These are phyloP conservation scores for Pammene aurita DNA, from an alignment of 2,888 invertebrate genomes.

Conservation along the genomic window DNA sequence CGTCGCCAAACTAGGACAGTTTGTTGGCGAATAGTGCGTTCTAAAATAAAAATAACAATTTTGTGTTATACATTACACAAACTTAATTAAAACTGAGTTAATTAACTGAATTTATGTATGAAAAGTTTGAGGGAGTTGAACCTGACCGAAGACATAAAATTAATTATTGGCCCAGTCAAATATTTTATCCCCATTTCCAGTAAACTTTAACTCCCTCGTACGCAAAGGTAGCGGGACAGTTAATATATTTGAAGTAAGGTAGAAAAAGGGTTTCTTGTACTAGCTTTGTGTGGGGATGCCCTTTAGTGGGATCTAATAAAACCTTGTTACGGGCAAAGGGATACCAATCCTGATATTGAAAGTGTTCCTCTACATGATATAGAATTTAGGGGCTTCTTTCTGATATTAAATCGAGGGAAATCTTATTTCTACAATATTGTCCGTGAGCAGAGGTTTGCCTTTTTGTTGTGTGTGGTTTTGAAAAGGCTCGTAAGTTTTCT, in stretches of 20 bases:
- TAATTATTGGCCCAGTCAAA: not conserved
- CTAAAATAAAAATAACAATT: too few relatives aligned
- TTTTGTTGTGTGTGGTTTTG: conserved; percentile 48
- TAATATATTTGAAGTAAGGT: conserved; percentile 83
- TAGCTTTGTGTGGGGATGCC: conserved; percentile 82
- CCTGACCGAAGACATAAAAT: too few relatives aligned
- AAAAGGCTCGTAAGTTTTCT: conserved; percentile 32
- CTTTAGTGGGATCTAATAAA: conserved; percentile 84
- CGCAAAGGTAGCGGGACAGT: conserved; percentile 77
- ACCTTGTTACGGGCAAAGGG: conserved; percentile 84
- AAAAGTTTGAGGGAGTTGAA: too few relatives aligned
- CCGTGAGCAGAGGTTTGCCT: conserved; percentile 30
- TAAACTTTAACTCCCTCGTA: conserved; percentile 44
- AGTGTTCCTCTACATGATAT: conserved; percentile 83
- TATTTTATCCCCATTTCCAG: conserved; percentile 51
- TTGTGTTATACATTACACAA: too few relatives aligned
- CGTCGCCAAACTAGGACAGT: too few relatives aligned
- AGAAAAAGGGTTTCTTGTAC: conserved; percentile 81
- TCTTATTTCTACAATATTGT: conserved; percentile 71
- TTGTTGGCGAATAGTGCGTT: too few relatives aligned
- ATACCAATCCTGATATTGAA: conserved; percentile 83
- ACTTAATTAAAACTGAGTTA: too few relatives aligned
- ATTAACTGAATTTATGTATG: too few relatives aligned
- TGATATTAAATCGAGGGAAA: conserved; percentile 79
- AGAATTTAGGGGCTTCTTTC: conserved; percentile 81